Base-by-base conservation (phyloP, 1,140 invertebrate species). In the Lepidurus couesii region DNA sequence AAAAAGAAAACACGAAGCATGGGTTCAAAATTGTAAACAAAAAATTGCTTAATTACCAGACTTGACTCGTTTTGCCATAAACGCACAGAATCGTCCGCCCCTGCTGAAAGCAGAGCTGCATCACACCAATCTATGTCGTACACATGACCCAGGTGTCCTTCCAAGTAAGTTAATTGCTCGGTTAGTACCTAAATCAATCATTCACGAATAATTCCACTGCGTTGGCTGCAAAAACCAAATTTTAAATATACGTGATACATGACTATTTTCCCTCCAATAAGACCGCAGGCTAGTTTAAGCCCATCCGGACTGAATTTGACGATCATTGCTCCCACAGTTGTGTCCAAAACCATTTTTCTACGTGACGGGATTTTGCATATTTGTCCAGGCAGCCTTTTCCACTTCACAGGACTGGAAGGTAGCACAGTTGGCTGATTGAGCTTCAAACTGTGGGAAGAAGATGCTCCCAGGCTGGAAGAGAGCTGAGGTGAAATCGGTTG, bases 121-220 rank as follows among this genome's bases (percentile, higher is more conserved):
- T 16, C 21, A 16, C 53, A 34, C 76, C 76, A 77, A 16, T 77
- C 42, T 13, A 77, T 3, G 42, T 77, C 76, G 21, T 77, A 77
- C 1, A 77, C 76, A 47, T 77, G 45, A 13, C 76, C 76, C 1
- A 16, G 24, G 11, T 77, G 76, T 47, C 76, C 76, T 26, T 77
- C 65, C 9, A 77, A 65, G 44, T 77, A 24, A n/a, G 13, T 65
- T 65, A 16, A 7, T 65, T 65, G 16, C 21, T 65, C 53, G 1
- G 53, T 65, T 7, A 16, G 13, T 16, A 65, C 53, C 53, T 65
- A 65, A 16, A 65, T n/a, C 7, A 77, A 77, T 34, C 43, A 21
- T 75, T 42, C 44, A 34, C 34, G 2, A 4, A 34, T 34, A 4
- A 34, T 34, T 34, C 34, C 34, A 2, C 34, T 34, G 3, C 34